Evolutionary conservation across 35 echinoderm and acorn worm species (phyloP).

Genomic region (Lytechinus pictus): DNA sequence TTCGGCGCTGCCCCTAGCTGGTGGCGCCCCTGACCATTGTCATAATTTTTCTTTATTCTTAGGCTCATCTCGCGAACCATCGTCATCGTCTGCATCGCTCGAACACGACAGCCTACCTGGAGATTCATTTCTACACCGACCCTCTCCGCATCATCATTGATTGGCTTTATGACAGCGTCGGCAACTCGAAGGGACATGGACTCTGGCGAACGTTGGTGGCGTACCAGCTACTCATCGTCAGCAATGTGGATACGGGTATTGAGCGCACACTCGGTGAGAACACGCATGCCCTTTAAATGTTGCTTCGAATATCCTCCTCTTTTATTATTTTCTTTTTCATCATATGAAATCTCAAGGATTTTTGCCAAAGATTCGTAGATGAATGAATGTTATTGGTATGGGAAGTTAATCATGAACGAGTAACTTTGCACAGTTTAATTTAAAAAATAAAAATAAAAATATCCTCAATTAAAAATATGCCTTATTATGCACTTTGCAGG

Average conservation of each 20-base stretch:
- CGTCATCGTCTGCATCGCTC: constrained; percentile 56
- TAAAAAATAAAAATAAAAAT: too few relatives aligned
- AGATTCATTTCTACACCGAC: constrained; percentile 78
- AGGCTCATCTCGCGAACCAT: constrained; percentile 61
- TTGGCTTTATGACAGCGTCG: constrained; percentile 80
- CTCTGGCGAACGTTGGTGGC: constrained; percentile 74
- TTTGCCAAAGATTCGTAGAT: too few relatives aligned
- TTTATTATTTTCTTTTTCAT: too few relatives aligned
- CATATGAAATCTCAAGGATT: too few relatives aligned
- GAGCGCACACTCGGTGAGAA: constrained; percentile 67
- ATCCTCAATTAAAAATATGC: too few relatives aligned
- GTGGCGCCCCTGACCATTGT: background rate
- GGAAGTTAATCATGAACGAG: too few relatives aligned
- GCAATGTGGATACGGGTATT: constrained; percentile 75
- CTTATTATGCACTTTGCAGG: too few relatives aligned
- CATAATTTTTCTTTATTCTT: background rate
- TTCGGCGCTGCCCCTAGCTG: too few relatives aligned
- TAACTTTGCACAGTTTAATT: too few relatives aligned
- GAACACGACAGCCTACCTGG: constrained; percentile 68
- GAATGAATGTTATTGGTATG: too few relatives aligned
- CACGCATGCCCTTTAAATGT: background rate
- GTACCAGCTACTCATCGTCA: constrained; percentile 81
- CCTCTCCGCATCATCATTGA: constrained; percentile 75
- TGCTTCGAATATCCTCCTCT: too few relatives aligned
- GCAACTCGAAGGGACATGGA: constrained; percentile 75